Base-by-base conservation (phyloP, 2,888 invertebrate genomes). In the Lucinisca nassula region DNA sequence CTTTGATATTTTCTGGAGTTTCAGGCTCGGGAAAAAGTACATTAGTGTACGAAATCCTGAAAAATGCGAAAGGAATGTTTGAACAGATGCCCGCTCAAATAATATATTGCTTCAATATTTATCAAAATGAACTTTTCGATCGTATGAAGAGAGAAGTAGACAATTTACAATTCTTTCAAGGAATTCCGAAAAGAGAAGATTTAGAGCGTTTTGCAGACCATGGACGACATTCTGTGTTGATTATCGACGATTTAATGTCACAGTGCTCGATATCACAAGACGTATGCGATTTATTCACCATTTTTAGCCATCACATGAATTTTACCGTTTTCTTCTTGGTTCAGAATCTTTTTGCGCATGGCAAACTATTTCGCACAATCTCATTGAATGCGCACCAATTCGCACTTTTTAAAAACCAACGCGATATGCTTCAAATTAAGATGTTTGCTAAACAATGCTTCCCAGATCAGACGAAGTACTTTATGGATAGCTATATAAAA, bases 381-480 rank as follows among this genome's bases (percentile, higher is more conserved):
- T 79, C 75, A 10, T 75, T 85, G 38, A 79, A 85, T 58, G 76
- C 85, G 21, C 87, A 87, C 24, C 80, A 87, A 75, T 77, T 87
- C 32, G 73, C 87, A 32, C 51, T 87, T 14, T 85, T 89, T 51
- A 79, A 82, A 58, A 87, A 89, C 32, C 58, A 73, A 61, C 35
- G 89, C 40, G 87, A 87, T 67, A 76, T 81, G 55, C 72, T 77
- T 45, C 89, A 89, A 73, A 81, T 90, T 27, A 72, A 83, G 45
- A 79, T 84, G 0, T 81, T 90, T 32, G 87, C 78, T 32, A 82
- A 83, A 61, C 90, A 90, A 73, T 84, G 87, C 49, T 87, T 78
- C 58, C 85, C 87, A 4, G 61, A 84, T 38, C 85, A 85, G 77
- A 27, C 74, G 27, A 75, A 79, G 2, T 90, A 78, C 67, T 87